Percentiles rank a stretch among this genome's conserved stretches.
phyloP scores from a whole-genome alignment of 2,888 invertebrate genomes.

The Parasteatoda lunata region DNA sequence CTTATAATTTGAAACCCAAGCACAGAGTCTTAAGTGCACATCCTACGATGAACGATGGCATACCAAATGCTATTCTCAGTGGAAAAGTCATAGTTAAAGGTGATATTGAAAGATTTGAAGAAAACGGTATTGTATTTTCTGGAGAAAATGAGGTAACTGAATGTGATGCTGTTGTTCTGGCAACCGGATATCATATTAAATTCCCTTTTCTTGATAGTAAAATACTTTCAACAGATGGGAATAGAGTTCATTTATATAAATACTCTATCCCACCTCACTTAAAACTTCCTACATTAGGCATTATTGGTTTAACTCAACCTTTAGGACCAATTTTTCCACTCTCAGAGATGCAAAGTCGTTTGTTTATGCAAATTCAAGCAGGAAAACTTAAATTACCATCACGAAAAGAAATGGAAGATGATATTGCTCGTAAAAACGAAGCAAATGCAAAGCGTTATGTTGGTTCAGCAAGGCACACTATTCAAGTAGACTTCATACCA shows the following conservation, averaged over 20 bases:
- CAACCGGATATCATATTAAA: neutral
- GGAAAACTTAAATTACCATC: conserved; percentile 80
- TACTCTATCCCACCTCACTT: conserved; percentile 77
- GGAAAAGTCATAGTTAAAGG: conserved; percentile 73
- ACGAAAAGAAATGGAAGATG: conserved; percentile 79
- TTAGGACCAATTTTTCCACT: conserved; percentile 86
- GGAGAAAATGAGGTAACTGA: conserved; percentile 30
- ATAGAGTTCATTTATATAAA: conserved; percentile 65
- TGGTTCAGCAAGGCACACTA: conserved; percentile 78
- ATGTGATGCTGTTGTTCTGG: neutral
- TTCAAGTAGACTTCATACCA: conserved; percentile 56
- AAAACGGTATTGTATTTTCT: conserved; percentile 69
- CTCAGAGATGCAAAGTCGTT: conserved; percentile 85
- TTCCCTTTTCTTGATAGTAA: neutral
- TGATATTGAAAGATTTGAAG: conserved; percentile 71
- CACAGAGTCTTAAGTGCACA: conserved; percentile 72
- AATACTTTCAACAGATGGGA: conserved; percentile 42
- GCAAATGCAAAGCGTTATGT: conserved; percentile 84
- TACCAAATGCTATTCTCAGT: conserved; percentile 74
- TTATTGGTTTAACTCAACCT: conserved; percentile 87
- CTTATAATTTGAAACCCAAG: conserved; percentile 74
- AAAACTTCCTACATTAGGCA: conserved; percentile 85
- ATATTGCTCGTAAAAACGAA: conserved; percentile 78
- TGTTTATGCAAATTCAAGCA: conserved; percentile 76
- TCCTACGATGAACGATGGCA: conserved; percentile 74